Evolutionary conservation across 2,113 vertebrate genomes (phyloP), one percentile per base, ranked within the genome.

Genomic region (Dromiciops gliroides): DNA sequence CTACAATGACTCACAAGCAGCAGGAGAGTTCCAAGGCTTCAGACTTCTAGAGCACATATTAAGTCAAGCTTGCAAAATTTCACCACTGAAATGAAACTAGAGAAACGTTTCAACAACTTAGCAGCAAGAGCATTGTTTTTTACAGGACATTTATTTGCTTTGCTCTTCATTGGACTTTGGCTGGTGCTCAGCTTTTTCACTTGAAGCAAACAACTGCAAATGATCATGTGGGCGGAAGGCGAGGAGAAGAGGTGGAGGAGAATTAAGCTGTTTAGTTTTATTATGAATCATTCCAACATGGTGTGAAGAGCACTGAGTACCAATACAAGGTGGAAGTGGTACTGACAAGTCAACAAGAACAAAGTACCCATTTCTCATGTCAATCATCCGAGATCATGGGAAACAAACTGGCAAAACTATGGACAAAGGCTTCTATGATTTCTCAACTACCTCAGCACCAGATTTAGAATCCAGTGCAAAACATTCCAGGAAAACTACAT

Each of bases 261-360:
- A 4, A 53, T 48, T 48, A 91, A 51, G 23, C 51, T 48, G 47
- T 91, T 91, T 47, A 91, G 50, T 91, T 91, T 52, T 52, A 51
- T 44, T 52, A 51, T 47, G 31, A 89, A 51, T 92, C 50, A 90
- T 6, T 7, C 51, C 95, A 94, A 3, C 49, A 89, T 28, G 48
- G 4, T 16, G 14, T 2, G 44, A 56, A 75, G n/a, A n/a, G n/a
- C 37, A 28, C 50, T 60, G 6, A 92, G 50, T 48, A 95, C 93
- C 67, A 91, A 50, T 60, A 92, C 50, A 51, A 92, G 50, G 24
- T 92, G 47, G 94, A 95, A 94, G 67, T 51, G 91, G 53, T 48
- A 26, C 11, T 95, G 48, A 91, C 37, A 94, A 90, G 8, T 90
- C 51, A 88, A 37, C 51, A 28, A 51, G 50, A 75, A 93, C 24